Base-by-base conservation (phyloP, 2,113 vertebrate species). In the Ascaphus truei region DNA sequence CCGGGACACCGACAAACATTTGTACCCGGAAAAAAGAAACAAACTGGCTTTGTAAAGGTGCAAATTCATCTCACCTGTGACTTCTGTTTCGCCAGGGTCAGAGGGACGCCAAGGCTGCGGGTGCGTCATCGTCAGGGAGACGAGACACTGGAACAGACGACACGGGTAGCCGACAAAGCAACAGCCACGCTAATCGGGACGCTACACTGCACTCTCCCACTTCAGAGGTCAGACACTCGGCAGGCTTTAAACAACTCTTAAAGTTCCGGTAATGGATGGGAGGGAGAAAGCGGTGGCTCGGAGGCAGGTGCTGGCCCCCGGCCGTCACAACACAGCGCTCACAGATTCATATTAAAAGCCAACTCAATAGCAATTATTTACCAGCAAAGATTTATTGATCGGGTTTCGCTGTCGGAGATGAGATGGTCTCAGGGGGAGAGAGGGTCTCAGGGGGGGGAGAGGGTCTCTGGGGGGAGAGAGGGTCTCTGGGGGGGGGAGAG, bases 341-440 rank as follows among this genome's bases (percentile, higher is more conserved):
- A 90, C 90, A 91, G 88, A 91, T 91, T 89, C 91, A 89, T 90
- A 91, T 91, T 90, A 90, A 91, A 92, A 87, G 85, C 76, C 84
- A 72, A 82, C 80, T 92, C 89, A 39, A 89, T 89, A 88, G 88
- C 89, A 91, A 92, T 91, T 90, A 91, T 92, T 93, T 92, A 92
- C 89, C 88, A 90, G 91, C 89, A 89, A 88, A 88, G 91, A 91
- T 90, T 85, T 90, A 90, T 91, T 84, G 90, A 88, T 88, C 79
- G 79, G 78, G 37, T 83, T 81, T 85, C 52, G 80, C 79, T 81
- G 82, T 78, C 75, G 73, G 79, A 79, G 79, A 73, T 79, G 59
- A 75, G 61, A 62, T 76, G 82, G 77, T 68, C 73, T 77, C 15
- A 39, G 30, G 16, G 43, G 31, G 9, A 27, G 36, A 61, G 57